Percentiles rank a stretch among this genome's conserved stretches.
Conservation (phyloP, 2,113 vertebrate genomes). For the Atractosteus spatula region DNA sequence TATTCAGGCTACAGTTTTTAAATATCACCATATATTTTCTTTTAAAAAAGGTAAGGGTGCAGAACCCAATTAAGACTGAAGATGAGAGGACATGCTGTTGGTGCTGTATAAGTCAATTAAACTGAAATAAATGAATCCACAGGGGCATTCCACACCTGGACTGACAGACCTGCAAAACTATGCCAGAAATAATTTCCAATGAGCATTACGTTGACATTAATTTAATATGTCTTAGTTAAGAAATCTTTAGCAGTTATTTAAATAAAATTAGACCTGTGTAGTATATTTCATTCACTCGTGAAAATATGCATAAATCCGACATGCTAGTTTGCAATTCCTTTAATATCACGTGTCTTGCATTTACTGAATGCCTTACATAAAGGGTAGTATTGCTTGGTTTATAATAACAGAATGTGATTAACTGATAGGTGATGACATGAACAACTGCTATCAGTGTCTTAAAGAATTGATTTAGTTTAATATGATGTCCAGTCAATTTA, state of each 20-base stretch:
- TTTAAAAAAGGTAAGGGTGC: conserved; percentile 56
- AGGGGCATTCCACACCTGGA: conserved; percentile 30
- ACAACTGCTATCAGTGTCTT: too few species aligned
- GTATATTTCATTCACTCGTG: conserved; percentile 32
- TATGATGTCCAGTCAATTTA: too few species aligned
- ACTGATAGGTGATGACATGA: too few species aligned
- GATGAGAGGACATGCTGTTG: conserved; percentile 51
- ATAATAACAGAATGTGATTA: too few species aligned
- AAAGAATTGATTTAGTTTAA: too few species aligned
- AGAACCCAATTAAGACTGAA: conserved; percentile 58
- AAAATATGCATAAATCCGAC: conserved; percentile 23
- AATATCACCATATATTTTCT: conserved; percentile 54
- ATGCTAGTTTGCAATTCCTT: conserved; percentile 7
- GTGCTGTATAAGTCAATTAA: conserved; percentile 57
- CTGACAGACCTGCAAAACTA: conserved; percentile 39
- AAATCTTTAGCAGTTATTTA: conserved; percentile 46
- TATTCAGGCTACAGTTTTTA: conserved; percentile 43
- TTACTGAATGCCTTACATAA: neutral
- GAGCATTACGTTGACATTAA: conserved; percentile 46
- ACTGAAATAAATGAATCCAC: neutral
- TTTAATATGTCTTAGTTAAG: conserved; percentile 40
- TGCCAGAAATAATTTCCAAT: conserved; percentile 43
- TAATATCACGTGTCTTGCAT: neutral
- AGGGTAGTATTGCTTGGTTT: neutral
- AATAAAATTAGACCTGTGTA: conserved; percentile 37